Conservation (phyloP, 2,113 vertebrate genomes). For the Cryptomyrus ogoouensis region DNA sequence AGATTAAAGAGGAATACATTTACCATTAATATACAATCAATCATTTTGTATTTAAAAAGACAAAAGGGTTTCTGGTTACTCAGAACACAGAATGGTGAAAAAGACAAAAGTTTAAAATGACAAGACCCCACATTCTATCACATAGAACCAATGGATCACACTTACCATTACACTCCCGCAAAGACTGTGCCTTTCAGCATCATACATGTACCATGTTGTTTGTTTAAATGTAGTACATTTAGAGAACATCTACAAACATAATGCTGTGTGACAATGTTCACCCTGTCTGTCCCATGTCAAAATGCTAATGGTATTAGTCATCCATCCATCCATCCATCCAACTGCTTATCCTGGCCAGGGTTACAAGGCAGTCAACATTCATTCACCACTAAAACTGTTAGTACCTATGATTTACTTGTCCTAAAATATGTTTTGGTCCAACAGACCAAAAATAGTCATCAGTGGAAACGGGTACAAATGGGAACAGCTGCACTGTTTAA, state of each 20-base stretch:
- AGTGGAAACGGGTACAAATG: not conserved
- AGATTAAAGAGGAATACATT: not conserved
- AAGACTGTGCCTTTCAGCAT: not conserved
- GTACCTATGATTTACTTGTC: not conserved
- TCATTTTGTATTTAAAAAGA: not conserved
- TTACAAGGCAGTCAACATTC: not conserved
- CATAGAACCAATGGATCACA: not conserved
- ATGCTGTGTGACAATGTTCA: not conserved
- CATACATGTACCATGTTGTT: not conserved
- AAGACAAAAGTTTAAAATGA: not conserved
- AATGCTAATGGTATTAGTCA: not conserved
- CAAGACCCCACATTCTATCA: not conserved
- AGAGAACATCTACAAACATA: not conserved
- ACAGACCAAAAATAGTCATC: not conserved
- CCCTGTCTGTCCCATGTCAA: not conserved
- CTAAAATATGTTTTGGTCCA: not conserved
- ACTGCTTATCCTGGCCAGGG: not conserved
- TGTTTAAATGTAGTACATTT: not conserved
- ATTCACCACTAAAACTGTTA: not conserved
- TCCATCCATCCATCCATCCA: not conserved
- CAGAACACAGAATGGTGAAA: not conserved
- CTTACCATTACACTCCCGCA: not conserved
- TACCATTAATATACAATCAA: not conserved
- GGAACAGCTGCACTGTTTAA: not conserved
- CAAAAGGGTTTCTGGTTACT: not conserved